phyloP scores from a whole-genome alignment of 2,113 vertebrate species.

The Rhabdornis inornatus region DNA sequence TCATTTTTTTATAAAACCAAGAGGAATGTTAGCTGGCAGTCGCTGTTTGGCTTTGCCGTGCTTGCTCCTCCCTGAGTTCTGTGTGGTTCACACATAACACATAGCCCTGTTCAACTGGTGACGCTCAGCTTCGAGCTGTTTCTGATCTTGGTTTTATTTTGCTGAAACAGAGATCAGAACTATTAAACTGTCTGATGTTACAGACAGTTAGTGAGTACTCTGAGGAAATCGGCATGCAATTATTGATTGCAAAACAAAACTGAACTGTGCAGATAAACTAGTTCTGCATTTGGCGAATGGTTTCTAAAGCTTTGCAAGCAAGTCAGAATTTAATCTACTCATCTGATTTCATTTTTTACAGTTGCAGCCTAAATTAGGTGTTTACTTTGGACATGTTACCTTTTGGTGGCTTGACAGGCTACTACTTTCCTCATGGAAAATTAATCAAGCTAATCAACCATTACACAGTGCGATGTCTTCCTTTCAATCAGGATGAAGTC shows the following conservation, averaged over 20 bases:
- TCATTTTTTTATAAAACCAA: neutral
- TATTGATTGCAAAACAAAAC: neutral
- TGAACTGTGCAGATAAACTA: neutral
- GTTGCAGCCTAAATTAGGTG: neutral
- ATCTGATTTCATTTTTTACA: neutral
- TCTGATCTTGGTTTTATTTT: neutral
- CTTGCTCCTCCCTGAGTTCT: neutral
- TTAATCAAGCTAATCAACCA: neutral
- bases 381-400: neutral
- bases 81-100: neutral
- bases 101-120: neutral
- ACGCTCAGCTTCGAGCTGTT: neutral
- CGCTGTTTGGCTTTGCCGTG: rapidly evolving
- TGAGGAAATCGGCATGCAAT: neutral
- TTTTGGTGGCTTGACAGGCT: neutral
- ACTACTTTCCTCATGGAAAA: neutral
- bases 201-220: neutral
- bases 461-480: neutral
- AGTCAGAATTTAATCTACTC: neutral
- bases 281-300: neutral
- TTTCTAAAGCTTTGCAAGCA: neutral
- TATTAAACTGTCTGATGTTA: neutral
- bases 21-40: rapidly evolving
- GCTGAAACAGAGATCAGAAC: neutral
- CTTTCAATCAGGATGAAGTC: neutral